These are phyloP conservation scores for Andrena fulva DNA, from an alignment of 2,888 invertebrate genomes.

Conservation along the genomic window DNA sequence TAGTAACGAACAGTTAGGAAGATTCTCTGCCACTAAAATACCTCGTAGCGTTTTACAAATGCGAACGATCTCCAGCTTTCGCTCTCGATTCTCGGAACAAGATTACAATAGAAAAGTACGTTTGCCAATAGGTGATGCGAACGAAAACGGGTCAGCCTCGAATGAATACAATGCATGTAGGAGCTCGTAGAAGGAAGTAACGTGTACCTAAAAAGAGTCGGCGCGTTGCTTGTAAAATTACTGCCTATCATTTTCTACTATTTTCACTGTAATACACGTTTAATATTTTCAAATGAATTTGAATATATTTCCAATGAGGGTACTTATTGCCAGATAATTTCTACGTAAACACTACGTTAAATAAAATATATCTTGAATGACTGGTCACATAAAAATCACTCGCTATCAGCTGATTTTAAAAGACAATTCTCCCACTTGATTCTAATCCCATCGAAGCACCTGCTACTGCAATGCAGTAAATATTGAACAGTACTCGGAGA, in stretches of 20 bases:
- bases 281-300: not conserved
- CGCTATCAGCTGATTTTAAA: too few relatives aligned
- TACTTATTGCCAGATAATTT: too few relatives aligned
- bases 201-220: constrained; percentile 7
- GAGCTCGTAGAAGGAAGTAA: constrained; percentile 17
- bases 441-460: too few relatives aligned
- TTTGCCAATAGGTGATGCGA: constrained; percentile 44
- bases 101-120: constrained; percentile 50
- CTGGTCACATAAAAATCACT: too few relatives aligned
- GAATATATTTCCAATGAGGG: not conserved
- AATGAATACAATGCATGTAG: constrained; percentile 34
- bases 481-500: too few relatives aligned
- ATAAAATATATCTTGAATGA: too few relatives aligned
- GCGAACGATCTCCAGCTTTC: constrained; percentile 33
- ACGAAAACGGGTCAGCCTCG: constrained; percentile 37
- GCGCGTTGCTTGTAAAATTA: constrained; percentile 22
- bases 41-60: constrained; percentile 8
- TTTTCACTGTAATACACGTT: not conserved
- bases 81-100: constrained; percentile 42
- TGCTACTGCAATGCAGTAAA: too few relatives aligned
- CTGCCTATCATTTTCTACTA: not conserved
- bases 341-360: too few relatives aligned
- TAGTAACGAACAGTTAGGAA: not conserved
- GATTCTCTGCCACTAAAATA: not conserved
- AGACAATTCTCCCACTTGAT: too few relatives aligned